Base-by-base conservation (phyloP, 1,140 invertebrate genomes). In the Drosophila malerkotliana region DNA sequence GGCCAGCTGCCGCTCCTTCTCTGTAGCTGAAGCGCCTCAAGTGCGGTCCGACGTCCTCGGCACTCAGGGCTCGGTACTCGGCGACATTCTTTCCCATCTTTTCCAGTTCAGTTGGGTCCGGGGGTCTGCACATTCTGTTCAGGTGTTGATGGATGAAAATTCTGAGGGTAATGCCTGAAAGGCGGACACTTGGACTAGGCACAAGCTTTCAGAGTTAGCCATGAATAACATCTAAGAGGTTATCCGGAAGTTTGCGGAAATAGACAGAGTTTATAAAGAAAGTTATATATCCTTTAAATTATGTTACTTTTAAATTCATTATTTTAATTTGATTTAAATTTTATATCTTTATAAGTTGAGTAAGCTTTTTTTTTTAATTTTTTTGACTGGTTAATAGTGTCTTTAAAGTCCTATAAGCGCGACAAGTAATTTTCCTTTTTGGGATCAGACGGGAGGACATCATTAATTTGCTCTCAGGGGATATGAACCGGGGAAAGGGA, bases 81-180 rank as follows among this genome's bases (percentile, higher is more conserved):
- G 51, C 63, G 44, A 67, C 66, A 69, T 68, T 68, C 63, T 68
- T 49, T 66, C 44, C 26, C 64, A 56, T 55, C 63, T 49, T 49
- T 14, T 10, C 14, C 48, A 30, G 14, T 10, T 7, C 45, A 3
- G 48, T 14, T 21, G 26, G 28, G 9, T 45, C 28, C 28, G 60
- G 15, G 30, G 26, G 3, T 39, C 10, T 15, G 59, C 59, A n/a
- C 18, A 37, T 71, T 72, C 66, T 76, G 57, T 58, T 63, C 79
- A 83, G 79, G 79, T 84, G 79, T 83, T 84, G 80, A 83, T 83
- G 79, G 76, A 79, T 83, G 49, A 79, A 83, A 52, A 69, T 54
- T 60, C 44, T 47, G 58, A 64, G 57, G 34, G 47, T 49, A 37
- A 39, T 48, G n/a, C 10, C 28, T 47, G 67, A 69, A 64, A 57